A percentile compares a stretch with the other conserved stretches of the same genome.
These are phyloP conservation scores for Lymantria dispar DNA, from an alignment of 2,888 invertebrate genomes.

Conservation along the genomic window DNA sequence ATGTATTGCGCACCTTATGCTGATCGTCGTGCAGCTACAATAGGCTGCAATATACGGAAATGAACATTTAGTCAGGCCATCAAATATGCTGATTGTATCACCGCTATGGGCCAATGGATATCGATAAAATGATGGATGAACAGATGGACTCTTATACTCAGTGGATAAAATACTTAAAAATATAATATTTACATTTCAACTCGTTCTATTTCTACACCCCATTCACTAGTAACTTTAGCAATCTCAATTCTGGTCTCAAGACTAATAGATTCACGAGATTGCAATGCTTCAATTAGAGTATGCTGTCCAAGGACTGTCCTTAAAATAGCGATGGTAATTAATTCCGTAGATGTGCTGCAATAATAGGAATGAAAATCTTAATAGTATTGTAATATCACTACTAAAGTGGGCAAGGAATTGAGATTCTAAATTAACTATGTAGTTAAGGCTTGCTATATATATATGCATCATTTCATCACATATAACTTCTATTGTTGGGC, in stretches of 20 bases:
- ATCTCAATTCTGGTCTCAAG: conserved; percentile 74
- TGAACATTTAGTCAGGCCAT: too few relatives aligned
- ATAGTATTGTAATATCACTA: not conserved
- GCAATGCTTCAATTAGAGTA: conserved; percentile 83
- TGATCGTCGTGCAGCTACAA: too few relatives aligned
- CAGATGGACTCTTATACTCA: not conserved
- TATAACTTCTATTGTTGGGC: too few relatives aligned
- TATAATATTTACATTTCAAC: conserved; percentile 81
- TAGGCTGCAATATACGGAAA: too few relatives aligned
- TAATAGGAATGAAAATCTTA: conserved; percentile 1
- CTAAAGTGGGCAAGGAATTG: too few relatives aligned
- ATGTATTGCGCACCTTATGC: too few relatives aligned
- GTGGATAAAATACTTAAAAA: not conserved
- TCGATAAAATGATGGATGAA: too few relatives aligned
- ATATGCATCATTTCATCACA: too few relatives aligned
- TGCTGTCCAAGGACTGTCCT: conserved; percentile 85
- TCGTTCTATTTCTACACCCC: conserved; percentile 83
- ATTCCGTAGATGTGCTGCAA: conserved; percentile 89
- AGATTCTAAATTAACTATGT: too few relatives aligned
- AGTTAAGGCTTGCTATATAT: too few relatives aligned
- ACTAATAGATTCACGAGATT: conserved; percentile 83
- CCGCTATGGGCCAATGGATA: too few relatives aligned
- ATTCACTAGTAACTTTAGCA: conserved; percentile 72
- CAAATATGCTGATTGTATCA: too few relatives aligned
- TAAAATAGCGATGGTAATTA: conserved; percentile 84